Evolutionary conservation across 2,888 invertebrate species (phyloP), one percentile per base, ranked within the genome.

Genomic region (Meloe dianella): DNA sequence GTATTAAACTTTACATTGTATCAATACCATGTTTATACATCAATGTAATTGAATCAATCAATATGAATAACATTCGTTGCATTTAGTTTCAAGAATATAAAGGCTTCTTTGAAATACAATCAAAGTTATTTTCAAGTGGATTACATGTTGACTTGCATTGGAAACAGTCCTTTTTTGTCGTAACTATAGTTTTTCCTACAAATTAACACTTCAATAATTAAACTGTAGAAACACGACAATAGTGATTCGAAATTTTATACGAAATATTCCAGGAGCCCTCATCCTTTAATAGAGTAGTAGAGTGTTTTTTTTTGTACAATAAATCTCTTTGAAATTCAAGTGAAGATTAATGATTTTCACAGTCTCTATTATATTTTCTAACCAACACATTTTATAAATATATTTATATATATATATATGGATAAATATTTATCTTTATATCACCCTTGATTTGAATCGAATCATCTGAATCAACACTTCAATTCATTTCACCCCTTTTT

Each of bases 401-500:
- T n/a, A n/a, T n/a, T n/a, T n/a, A n/a, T n/a, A n/a, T n/a, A n/a
- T n/a, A n/a, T n/a, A n/a, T n/a, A n/a, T n/a, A n/a, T n/a, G n/a
- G n/a, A 20, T 17, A 41, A 47, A 47, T 47, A 47, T 47, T 47
- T 47, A 47, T 12, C 20, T 22, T 47, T 47, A 20, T 47, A 47
- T 47, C 47, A 47, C 47, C 47, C 20, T 20, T 22, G 47, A 47
- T 47, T 47, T 41, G 41, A 41, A 41, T n/a, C 41, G 17, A 17
- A 41, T 41, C 41, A 41, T 41, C 41, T 47, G 47, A 47, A 47
- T 9, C 47, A 47, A 47, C 47, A 47, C 47, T 47, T 47, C n/a
- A 41, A 41, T 38, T 38, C 14, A 17, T 22, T 9, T 10, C 20
- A 47, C 47, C 47, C 47, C 10, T 6, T 41, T 41, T n/a, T 20